Evolutionary conservation across 2,113 vertebrate species (phyloP).

Genomic region (Gallinago media): DNA sequence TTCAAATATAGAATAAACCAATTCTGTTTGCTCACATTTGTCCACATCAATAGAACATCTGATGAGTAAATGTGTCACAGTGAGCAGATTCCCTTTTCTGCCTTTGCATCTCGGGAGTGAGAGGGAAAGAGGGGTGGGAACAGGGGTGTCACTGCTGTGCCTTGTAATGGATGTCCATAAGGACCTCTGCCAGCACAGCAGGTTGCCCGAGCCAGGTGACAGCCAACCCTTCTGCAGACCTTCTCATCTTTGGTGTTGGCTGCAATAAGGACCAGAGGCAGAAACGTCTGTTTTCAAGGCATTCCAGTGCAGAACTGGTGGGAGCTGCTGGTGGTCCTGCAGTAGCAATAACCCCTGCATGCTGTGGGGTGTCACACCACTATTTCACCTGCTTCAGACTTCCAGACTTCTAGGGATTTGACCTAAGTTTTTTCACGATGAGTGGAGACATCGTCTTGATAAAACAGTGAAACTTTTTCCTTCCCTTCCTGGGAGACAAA

Average conservation of each 20-base stretch:
- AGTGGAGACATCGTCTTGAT: not conserved
- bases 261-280: not conserved
- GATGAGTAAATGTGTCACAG: not conserved
- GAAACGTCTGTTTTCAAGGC: not conserved
- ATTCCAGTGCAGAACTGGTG: not conserved
- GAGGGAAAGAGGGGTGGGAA: not conserved
- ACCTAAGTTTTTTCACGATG: rapidly evolving
- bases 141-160: not conserved
- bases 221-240: not conserved
- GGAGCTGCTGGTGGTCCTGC: not conserved
- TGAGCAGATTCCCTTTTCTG: conserved; percentile 9
- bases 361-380: rapidly evolving
- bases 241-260: not conserved
- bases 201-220: not conserved
- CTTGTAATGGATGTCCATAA: not conserved
- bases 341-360: rapidly evolving
- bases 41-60: not conserved
- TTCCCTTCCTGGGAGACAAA: not conserved
- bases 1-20: conserved; percentile 35
- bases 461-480: not conserved
- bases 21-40: not conserved
- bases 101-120: rapidly evolving
- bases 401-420: not conserved
- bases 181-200: not conserved
- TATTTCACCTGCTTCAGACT: not conserved